A percentile compares a stretch with the other conserved stretches of the same genome.
Evolutionary conservation across 2,797 vertebrate species (phyloP).

Genomic region (Microctenopoma steveboyesi): DNA sequence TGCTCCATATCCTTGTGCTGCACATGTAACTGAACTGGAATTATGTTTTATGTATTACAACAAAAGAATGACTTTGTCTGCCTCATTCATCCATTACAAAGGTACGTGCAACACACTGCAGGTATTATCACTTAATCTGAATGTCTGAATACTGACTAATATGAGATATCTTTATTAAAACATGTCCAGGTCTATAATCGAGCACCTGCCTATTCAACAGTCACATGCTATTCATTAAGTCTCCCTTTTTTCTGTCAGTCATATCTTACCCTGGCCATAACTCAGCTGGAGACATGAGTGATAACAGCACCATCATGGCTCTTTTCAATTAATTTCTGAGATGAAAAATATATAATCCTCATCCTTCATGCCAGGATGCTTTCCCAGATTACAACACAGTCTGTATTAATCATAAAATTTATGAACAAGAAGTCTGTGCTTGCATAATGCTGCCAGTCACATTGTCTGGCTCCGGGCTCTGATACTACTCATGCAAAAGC

Average conservation of each 20-base stretch:
- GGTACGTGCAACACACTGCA: constrained; percentile 42
- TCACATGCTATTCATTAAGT: constrained; percentile 78
- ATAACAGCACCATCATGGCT: constrained; percentile 71
- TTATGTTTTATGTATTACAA: constrained; percentile 40
- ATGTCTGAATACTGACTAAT: constrained; percentile 68
- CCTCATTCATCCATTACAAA: constrained; percentile 65
- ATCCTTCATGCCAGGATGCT: constrained; percentile 80
- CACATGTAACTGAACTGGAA: constrained; percentile 27
- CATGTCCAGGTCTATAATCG: constrained; percentile 58
- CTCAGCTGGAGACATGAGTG: constrained; percentile 71
- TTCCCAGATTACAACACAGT: constrained; percentile 74
- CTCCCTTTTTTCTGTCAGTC: constrained; percentile 70
- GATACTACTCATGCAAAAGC: constrained; percentile 58
- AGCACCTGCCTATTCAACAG: constrained; percentile 73
- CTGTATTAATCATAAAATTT: constrained; percentile 78
- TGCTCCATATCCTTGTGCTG: constrained; percentile 6
- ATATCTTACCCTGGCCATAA: constrained; percentile 74
- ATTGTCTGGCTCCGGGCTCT: constrained; percentile 59
- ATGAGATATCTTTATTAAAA: constrained; percentile 77
- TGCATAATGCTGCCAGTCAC: constrained; percentile 69
- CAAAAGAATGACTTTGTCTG: constrained; percentile 37
- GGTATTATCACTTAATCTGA: constrained; percentile 67
- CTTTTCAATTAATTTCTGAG: constrained; percentile 80
- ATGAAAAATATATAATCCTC: constrained; percentile 77
- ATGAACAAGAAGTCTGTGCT: constrained; percentile 71